Conservation (phyloP, 1,140 invertebrate species). For the Leucophenga varia region DNA sequence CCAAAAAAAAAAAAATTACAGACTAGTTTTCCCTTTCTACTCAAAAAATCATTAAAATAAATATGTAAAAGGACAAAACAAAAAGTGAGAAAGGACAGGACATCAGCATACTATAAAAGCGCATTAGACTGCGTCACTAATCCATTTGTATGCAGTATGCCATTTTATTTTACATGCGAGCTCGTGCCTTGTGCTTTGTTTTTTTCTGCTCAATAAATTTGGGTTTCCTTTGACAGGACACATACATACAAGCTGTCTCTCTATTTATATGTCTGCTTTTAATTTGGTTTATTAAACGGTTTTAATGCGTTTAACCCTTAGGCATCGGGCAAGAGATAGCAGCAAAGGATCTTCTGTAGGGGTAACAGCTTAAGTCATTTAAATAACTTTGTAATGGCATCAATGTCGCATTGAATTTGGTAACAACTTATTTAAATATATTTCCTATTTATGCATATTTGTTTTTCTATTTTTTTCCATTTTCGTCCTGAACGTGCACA, state of each 20-base stretch:
- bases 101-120: no score
- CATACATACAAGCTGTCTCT: slow-evolving; percentile 3
- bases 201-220: slow-evolving; percentile 44
- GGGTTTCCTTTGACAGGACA: slow-evolving; percentile 36
- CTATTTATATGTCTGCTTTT: slow-evolving; percentile 40
- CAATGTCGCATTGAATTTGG: slow-evolving; percentile 48
- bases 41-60: no score
- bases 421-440: no score
- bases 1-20: no score
- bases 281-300: slow-evolving; percentile 51
- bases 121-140: no score
- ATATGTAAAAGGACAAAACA: no score
- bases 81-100: no score
- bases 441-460: slow-evolving; percentile 41
- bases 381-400: slow-evolving; percentile 12
- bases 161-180: no score
- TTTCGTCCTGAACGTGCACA: slow-evolving; percentile 15
- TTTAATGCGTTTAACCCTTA: slow-evolving; percentile 32
- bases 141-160: no score
- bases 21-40: no score
- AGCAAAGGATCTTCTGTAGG: slow-evolving; percentile 7
- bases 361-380: slow-evolving; percentile 12
- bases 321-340: not conserved
- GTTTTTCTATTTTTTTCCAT: slow-evolving; percentile 28
- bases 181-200: no score